Conservation (phyloP, 2,113 vertebrate species). For the Syrrhaptes paradoxus region DNA sequence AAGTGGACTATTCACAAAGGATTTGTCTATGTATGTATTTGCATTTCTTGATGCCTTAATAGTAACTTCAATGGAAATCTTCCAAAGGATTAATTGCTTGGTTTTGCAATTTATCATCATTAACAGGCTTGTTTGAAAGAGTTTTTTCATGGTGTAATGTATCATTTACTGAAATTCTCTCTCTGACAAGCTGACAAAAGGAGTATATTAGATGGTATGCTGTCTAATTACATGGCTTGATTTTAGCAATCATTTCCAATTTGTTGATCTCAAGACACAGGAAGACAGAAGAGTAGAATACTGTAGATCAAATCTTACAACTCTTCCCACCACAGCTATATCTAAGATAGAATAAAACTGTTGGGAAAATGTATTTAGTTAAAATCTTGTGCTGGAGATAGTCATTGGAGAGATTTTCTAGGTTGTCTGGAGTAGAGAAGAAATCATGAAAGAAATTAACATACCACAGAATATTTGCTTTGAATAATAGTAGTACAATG, state of each 20-base stretch:
- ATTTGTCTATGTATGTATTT: conserved; percentile 58
- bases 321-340: not conserved
- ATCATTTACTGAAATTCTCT: conserved; percentile 70
- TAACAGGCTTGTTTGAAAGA: conserved; percentile 53
- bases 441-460: not conserved
- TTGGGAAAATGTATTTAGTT: not conserved
- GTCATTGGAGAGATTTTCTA: not conserved
- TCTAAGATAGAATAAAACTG: not conserved
- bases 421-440: not conserved
- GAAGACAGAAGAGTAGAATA: not conserved
- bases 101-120: conserved; percentile 69
- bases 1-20: conserved; percentile 22
- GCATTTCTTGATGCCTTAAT: conserved; percentile 44
- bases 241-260: conserved; percentile 68
- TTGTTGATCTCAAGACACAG: conserved; percentile 52
- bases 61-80: conserved; percentile 52
- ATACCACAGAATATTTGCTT: not conserved
- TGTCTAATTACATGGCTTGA: conserved; percentile 64
- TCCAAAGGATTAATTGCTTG: conserved; percentile 69
- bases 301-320: conserved; percentile 8
- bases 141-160: conserved; percentile 46
- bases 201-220: conserved; percentile 55
- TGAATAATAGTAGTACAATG: not conserved
- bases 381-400: not conserved
- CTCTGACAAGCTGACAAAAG: conserved; percentile 63